Percentiles rank a stretch among this genome's conserved stretches.
Conservation (phyloP, 2,888 invertebrate genomes). For the Brachycybe producta region DNA sequence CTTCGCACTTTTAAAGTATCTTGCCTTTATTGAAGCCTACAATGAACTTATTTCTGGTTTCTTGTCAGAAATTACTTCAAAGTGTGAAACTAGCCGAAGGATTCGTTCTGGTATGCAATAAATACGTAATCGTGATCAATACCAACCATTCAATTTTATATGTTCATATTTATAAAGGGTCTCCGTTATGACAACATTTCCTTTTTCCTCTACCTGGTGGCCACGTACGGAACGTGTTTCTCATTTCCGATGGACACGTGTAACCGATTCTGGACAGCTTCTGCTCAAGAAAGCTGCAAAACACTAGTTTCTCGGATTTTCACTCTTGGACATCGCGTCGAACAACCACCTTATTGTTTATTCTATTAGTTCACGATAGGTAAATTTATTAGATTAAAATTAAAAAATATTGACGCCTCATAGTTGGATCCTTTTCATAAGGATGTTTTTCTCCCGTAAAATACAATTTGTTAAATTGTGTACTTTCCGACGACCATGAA, state of each 20-base stretch:
- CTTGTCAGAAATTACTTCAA: constrained; percentile 2
- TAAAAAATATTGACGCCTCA: too few species aligned
- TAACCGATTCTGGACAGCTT: neutral
- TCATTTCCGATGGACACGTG: constrained; percentile 18
- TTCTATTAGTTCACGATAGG: too few species aligned
- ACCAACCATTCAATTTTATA: too few species aligned
- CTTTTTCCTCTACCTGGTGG: constrained; percentile 6
- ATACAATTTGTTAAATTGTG: too few species aligned
- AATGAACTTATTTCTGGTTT: constrained; percentile 17
- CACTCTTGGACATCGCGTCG: constrained; percentile 15
- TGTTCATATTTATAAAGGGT: too few species aligned
- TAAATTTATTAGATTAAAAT: too few species aligned
- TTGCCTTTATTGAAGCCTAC: constrained; percentile 4
- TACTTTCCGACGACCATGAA: too few species aligned
- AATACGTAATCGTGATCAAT: too few species aligned
- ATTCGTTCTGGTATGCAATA: constrained; percentile 11
- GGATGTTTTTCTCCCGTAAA: too few species aligned
- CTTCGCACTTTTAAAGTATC: neutral
- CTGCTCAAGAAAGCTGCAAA: neutral
- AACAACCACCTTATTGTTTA: neutral
- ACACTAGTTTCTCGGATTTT: constrained; percentile 16
- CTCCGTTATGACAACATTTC: constrained; percentile 9
- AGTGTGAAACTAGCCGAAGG: constrained; percentile 5
- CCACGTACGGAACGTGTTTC: constrained; percentile 12
- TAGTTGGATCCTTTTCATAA: too few species aligned